phyloP scores from a whole-genome alignment of 1,140 invertebrate genomes.

The Doryteuthis pealeii region DNA sequence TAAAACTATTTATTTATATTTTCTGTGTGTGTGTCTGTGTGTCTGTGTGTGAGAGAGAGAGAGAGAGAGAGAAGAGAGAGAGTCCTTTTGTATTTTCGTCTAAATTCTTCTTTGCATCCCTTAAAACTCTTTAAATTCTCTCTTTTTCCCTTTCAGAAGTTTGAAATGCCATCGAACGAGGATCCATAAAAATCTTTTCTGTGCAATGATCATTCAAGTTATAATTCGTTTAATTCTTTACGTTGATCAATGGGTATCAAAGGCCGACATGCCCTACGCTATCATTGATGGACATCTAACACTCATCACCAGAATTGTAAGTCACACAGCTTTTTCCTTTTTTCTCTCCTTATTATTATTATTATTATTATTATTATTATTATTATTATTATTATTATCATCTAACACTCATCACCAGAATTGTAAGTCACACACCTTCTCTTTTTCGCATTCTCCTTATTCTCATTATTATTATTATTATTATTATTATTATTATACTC shows the following conservation, averaged over 20 bases:
- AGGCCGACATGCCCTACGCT: constrained; percentile 16
- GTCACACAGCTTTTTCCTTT: too few species aligned
- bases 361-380: too few species aligned
- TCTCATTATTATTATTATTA: too few species aligned
- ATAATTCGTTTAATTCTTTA: constrained; percentile 81
- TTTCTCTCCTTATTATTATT: not conserved
- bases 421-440: constrained; percentile 6
- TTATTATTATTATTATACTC: too few species aligned
- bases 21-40: too few species aligned
- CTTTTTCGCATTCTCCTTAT: not conserved
- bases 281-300: constrained; percentile 59
- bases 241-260: constrained; percentile 74
- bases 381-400: too few species aligned
- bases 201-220: constrained; percentile 83
- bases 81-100: too few species aligned
- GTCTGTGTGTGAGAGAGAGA: too few species aligned
- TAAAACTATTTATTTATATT: too few species aligned
- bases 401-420: constrained; percentile 58
- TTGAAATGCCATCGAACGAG: constrained; percentile 82
- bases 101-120: too few species aligned
- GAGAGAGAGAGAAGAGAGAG: too few species aligned
- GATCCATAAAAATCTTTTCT: constrained; percentile 86
- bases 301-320: constrained; percentile 8
- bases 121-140: too few species aligned
- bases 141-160: constrained; percentile 70